phyloP scores from a whole-genome alignment of 2,888 invertebrate genomes.

The Alcis repandata region DNA sequence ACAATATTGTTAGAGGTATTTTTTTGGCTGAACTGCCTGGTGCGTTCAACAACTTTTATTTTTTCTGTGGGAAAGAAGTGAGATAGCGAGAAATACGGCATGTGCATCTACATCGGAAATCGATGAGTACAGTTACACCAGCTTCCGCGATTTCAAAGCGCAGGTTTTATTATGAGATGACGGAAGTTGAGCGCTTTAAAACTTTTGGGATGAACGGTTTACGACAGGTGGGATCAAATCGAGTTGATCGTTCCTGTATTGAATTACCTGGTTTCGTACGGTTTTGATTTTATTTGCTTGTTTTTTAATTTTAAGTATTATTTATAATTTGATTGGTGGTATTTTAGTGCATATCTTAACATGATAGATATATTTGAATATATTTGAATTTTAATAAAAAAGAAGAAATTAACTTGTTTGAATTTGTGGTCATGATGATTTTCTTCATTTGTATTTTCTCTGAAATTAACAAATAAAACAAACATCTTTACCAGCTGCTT shows the following conservation, averaged over 20 bases:
- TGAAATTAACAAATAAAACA: conserved; percentile 52
- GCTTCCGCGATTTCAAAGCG: conserved; percentile 40
- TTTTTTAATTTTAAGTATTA: not conserved
- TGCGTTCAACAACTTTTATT: conserved; percentile 55
- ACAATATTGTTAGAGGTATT: no score
- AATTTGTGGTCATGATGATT: no score
- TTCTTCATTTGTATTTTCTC: not conserved
- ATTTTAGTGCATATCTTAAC: no score
- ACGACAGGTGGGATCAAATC: conserved; percentile 7
- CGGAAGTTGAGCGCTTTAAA: conserved; percentile 33
- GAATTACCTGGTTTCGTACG: not conserved
- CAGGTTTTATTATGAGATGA: conserved; percentile 37
- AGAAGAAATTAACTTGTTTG: no score
- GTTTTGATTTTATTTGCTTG: not conserved
- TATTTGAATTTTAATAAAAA: no score
- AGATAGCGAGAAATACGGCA: conserved; percentile 49
- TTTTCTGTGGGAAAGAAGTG: conserved; percentile 50
- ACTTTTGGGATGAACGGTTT: conserved; percentile 21
- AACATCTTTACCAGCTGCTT: conserved; percentile 71
- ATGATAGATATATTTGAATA: no score
- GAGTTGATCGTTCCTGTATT: not conserved
- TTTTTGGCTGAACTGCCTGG: conserved; percentile 72
- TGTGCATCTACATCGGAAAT: conserved; percentile 43
- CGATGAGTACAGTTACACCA: conserved; percentile 38
- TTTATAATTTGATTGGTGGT: not conserved